Base-by-base conservation (phyloP, 2,888 invertebrate species). In the Dynastes tityus region DNA sequence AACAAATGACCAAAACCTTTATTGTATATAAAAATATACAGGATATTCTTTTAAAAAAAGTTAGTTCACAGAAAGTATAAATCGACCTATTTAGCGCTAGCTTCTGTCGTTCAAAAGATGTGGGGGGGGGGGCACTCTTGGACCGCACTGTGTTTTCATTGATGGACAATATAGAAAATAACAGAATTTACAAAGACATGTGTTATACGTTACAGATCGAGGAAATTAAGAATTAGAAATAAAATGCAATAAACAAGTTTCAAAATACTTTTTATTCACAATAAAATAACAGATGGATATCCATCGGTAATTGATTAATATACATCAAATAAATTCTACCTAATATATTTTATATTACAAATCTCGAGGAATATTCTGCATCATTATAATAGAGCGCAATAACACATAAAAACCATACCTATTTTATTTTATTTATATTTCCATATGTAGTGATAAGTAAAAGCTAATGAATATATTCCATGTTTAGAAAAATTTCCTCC, bases 291-390 rank as follows among this genome's bases (percentile, higher is more conserved):
- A 82, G 81, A 79, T 79, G 81, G 80, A 80, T 82, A 80, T 77
- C 78, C 80, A 80, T 80, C 81, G 80, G 79, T 82, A 82, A 80
- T 80, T 79, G 81, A 80, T 82, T 78, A 82, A 82, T 82, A 82
- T 82, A 82, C 81, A 82, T 82, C 79, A 82, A 82, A 81, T 81
- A 80, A 80, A 82, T 80, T 80, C 81, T 82, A 82, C 79, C 79
- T 79, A 80, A 61, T 73, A 75, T 81, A 81, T 75, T 80, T 76
- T 81, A 78, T 78, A 79, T 79, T 79, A 79, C 79, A 79, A 79
- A 79, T 77, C 76, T 79, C 61, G 73, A 77, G 79, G 77, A 73
- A 79, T 79, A 79, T 71, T 79, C 74, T 77, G 73, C 58, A 61
- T 64, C 76, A 79, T 79, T 79, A 76, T 79, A 79, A 79, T 81